Percentiles rank a stretch among this genome's conserved stretches.
Conservation (phyloP, 2,797 vertebrate genomes). For the Salarias fasciatus region DNA sequence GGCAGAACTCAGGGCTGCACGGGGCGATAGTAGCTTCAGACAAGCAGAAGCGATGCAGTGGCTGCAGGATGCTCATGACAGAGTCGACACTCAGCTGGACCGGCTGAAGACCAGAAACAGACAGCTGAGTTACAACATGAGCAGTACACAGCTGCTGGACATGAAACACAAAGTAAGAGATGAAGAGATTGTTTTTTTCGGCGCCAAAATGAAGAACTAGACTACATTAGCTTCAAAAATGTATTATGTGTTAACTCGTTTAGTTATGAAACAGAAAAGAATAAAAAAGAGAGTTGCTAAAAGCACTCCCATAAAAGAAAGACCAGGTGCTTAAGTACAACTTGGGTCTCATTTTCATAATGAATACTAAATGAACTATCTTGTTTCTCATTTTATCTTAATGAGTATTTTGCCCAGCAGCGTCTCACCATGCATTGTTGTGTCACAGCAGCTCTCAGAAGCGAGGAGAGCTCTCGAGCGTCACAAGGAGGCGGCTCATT, state of each 20-base stretch:
- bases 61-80: slow-evolving; percentile 59
- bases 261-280: no score
- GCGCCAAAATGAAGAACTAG: no score
- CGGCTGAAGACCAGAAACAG: slow-evolving; percentile 62
- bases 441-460: slow-evolving; percentile 71
- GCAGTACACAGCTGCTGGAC: slow-evolving; percentile 65
- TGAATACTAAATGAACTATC: background rate
- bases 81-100: slow-evolving; percentile 66
- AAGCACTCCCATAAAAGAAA: no score
- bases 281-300: no score
- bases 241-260: no score
- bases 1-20: slow-evolving; percentile 48
- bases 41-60: slow-evolving; percentile 47
- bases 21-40: slow-evolving; percentile 62
- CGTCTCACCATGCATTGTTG: slow-evolving; percentile 2
- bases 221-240: no score
- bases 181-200: no score
- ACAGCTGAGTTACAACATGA: slow-evolving; percentile 60
- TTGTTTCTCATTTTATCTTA: slow-evolving; percentile 4
- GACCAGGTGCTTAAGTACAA: no score
- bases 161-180: slow-evolving; percentile 77
- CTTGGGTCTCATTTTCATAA: no score
- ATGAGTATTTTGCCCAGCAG: slow-evolving; percentile 1
- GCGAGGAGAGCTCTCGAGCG: slow-evolving; percentile 60
- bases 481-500: slow-evolving; percentile 67